Base-by-base conservation (phyloP, 1,140 invertebrate species). In the Pinna nobilis region DNA sequence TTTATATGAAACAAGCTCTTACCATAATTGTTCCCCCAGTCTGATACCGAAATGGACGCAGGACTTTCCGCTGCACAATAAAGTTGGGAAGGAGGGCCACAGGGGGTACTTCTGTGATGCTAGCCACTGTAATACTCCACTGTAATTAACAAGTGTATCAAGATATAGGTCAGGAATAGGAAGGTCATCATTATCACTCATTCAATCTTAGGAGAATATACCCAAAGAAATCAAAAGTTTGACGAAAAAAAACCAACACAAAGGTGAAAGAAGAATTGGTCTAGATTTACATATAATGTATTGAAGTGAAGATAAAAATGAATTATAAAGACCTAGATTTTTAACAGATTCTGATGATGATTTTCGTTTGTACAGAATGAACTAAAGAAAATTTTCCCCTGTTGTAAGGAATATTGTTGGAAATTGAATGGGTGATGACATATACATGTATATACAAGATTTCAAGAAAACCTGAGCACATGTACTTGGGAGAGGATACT, bases 21-120 rank as follows among this genome's bases (percentile, higher is more conserved):
- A 91, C 91, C 78, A 96, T 84, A 70, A 96, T 92, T 47, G 94
- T 94, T 15, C 95, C 95, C 28, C 94, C 94, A 20, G 94, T 94
- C 86, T 96, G 95, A 81, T 92, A 93, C 63, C 94, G 93, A 77
- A 90, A 89, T 20, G 94, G 94, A 61, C 91, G 91, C 49, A 97
- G 89, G 79, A 96, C 94, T 68, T 92, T 92, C 76, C 89, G 90
- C 84, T 96, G 94, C n/a, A 96, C 91, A 71, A 95, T 87, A 65
- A 91, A 92, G 84, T 95, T 95, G 51, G 95, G 95, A 59, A 96
- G 85, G 13, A 93, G 89, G n/a, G 93, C 91, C 28, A 96, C 87
- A 1, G 92, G 88, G 28, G 93, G 92, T 0, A 96, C 91, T 88
- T 96, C 95, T 23, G 94, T 93, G 70, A 96, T 95, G 66, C 90